These are phyloP conservation scores for Lateolabrax maculatus DNA, from an alignment of 2,797 vertebrate genomes.

Conservation along the genomic window DNA sequence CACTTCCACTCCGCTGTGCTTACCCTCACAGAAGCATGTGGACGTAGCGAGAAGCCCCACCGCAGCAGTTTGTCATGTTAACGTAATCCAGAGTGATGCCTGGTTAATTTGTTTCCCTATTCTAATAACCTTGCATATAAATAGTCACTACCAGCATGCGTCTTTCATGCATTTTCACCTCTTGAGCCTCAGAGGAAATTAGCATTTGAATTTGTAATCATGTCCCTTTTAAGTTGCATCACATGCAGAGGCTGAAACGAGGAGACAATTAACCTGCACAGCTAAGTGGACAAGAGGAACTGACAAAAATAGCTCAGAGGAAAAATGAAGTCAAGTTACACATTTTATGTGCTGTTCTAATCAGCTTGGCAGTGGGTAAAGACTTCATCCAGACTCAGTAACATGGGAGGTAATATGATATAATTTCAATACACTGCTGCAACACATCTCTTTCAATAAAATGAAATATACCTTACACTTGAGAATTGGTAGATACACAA, in stretches of 20 bases:
- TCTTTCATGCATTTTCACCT: slow-evolving; percentile 76
- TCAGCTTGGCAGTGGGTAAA: slow-evolving; percentile 62
- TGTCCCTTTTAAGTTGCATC: slow-evolving; percentile 82
- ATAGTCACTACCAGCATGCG: slow-evolving; percentile 74
- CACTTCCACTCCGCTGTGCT: slow-evolving; percentile 40
- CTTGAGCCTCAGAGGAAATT: slow-evolving; percentile 81
- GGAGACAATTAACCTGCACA: slow-evolving; percentile 83
- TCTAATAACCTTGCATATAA: slow-evolving; percentile 82
- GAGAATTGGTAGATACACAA: slow-evolving; percentile 17
- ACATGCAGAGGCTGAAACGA: slow-evolving; percentile 71
- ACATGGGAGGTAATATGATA: slow-evolving; percentile 36
- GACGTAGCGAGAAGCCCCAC: slow-evolving; percentile 39
- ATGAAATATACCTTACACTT: slow-evolving; percentile 2
- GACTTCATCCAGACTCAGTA: slow-evolving; percentile 46
- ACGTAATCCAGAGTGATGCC: slow-evolving; percentile 84
- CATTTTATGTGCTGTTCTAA: slow-evolving; percentile 74
- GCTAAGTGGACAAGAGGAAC: slow-evolving; percentile 78
- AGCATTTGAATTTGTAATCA: slow-evolving; percentile 84
- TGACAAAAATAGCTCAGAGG: slow-evolving; percentile 77
- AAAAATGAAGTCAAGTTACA: slow-evolving; percentile 74
- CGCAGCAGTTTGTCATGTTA: slow-evolving; percentile 73
- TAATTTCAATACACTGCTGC: slow-evolving; percentile 28
- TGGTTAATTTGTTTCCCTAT: slow-evolving; percentile 83
- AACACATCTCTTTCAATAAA: slow-evolving; percentile 21
- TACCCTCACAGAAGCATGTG: slow-evolving; percentile 33